These are phyloP conservation scores for Heteromyza rotundicornis DNA, from an alignment of 2,888 invertebrate species.

Conservation along the genomic window DNA sequence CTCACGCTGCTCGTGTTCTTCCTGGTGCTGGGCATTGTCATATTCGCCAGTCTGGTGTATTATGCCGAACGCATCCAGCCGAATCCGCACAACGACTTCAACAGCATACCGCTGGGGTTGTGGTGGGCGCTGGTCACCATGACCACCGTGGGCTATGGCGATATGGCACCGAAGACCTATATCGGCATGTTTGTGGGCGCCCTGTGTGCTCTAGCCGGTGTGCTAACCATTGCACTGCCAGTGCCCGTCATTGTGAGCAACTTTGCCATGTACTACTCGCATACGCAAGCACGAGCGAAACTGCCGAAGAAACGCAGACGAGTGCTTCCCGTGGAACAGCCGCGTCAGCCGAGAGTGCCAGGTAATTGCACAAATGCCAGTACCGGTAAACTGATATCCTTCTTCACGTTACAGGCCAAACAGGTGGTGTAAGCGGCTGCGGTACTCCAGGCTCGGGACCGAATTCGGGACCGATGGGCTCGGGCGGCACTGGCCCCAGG, in stretches of 20 bases:
- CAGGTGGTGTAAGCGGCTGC: constrained; percentile 59
- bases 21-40: constrained; percentile 95
- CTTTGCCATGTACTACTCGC: constrained; percentile 96
- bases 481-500: constrained; percentile 61
- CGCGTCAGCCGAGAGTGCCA: constrained; percentile 67
- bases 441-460: constrained; percentile 62
- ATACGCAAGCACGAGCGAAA: constrained; percentile 96
- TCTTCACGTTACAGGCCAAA: constrained; percentile 47
- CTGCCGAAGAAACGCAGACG: constrained; percentile 97
- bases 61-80: constrained; percentile 97
- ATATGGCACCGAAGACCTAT: constrained; percentile 98
- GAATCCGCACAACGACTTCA: constrained; percentile 96
- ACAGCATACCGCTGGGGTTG: constrained; percentile 94
- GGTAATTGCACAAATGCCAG: too few relatives aligned
- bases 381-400: background rate
- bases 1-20: constrained; percentile 96
- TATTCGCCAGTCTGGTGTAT: constrained; percentile 97
- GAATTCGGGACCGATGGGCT: constrained; percentile 60
- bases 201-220: constrained; percentile 96
- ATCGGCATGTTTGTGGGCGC: constrained; percentile 99
- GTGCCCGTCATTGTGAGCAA: constrained; percentile 99
- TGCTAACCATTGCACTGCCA: constrained; percentile 97
- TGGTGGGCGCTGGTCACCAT: constrained; percentile 99
- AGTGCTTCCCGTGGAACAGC: constrained; percentile 94
- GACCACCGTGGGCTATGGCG: constrained; percentile 98